A percentile compares a stretch with the other conserved stretches of the same genome.
phyloP scores from a whole-genome alignment of 2,888 invertebrate genomes.

The Halocaridina rubra region DNA sequence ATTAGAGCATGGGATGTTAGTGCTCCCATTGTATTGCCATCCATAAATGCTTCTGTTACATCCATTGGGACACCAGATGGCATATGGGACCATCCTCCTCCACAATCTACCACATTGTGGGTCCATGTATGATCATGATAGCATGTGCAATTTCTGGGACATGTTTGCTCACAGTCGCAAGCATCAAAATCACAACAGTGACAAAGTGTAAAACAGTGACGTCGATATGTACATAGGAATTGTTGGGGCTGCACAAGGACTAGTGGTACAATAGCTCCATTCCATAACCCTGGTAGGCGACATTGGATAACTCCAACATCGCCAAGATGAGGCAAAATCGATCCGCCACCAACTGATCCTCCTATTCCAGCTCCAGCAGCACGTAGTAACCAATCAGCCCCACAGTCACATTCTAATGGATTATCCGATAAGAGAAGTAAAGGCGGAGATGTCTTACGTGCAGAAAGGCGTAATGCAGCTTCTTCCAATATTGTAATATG shows the following conservation, averaged over 20 bases:
- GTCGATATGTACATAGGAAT: slow-evolving; percentile 91
- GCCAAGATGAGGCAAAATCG: slow-evolving; percentile 54
- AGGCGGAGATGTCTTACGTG: slow-evolving; percentile 76
- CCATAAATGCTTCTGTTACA: slow-evolving; percentile 92
- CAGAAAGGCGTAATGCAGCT: slow-evolving; percentile 75
- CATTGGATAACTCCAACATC: slow-evolving; percentile 56
- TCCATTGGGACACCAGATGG: slow-evolving; percentile 92
- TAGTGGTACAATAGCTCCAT: slow-evolving; percentile 58
- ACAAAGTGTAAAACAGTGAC: slow-evolving; percentile 93
- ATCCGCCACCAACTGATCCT: slow-evolving; percentile 15
- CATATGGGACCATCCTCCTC: slow-evolving; percentile 83
- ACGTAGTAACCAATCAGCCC: slow-evolving; percentile 86
- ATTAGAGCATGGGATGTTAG: slow-evolving; percentile 90
- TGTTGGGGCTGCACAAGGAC: slow-evolving; percentile 78
- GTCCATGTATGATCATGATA: slow-evolving; percentile 95
- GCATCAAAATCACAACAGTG: slow-evolving; percentile 97
- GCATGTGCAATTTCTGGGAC: slow-evolving; percentile 92
- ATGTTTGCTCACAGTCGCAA: slow-evolving; percentile 97
- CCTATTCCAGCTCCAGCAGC: slow-evolving; percentile 73
- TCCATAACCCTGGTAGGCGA: slow-evolving; percentile 61
- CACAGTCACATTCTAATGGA: slow-evolving; percentile 87
- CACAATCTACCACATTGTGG: slow-evolving; percentile 92
- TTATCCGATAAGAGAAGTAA: slow-evolving; percentile 77
- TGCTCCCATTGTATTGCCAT: slow-evolving; percentile 89
- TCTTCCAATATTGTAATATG: slow-evolving; percentile 79